Evolutionary conservation across 2,888 invertebrate genomes (phyloP).

Genomic region (Nephrotoma appendiculata): DNA sequence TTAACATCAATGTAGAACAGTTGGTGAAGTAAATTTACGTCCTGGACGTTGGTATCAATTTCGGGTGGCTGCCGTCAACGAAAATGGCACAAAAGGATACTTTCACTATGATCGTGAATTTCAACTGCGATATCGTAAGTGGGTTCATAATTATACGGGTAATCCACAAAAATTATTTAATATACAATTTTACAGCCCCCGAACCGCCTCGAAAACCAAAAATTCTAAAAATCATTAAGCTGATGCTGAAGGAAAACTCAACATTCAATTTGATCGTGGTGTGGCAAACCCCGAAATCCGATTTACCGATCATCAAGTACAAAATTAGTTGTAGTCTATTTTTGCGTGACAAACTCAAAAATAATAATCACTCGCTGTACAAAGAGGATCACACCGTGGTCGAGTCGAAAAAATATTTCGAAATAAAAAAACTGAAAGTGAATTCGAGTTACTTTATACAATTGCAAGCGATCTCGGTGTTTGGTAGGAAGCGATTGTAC

Average conservation of each 20-base stretch:
- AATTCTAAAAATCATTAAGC: slow-evolving; percentile 22
- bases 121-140: slow-evolving; percentile 29
- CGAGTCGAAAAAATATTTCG: slow-evolving; percentile 45
- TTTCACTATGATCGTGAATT: slow-evolving; percentile 48
- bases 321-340: slow-evolving; percentile 62
- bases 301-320: slow-evolving; percentile 54
- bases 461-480: slow-evolving; percentile 60
- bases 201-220: slow-evolving; percentile 27
- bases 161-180: not conserved
- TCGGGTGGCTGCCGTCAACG: slow-evolving; percentile 59
- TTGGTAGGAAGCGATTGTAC: slow-evolving; percentile 48
- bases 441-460: slow-evolving; percentile 63
- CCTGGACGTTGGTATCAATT: slow-evolving; percentile 68
- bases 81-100: slow-evolving; percentile 55
- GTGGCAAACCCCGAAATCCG: slow-evolving; percentile 56
- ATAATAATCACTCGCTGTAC: slow-evolving; percentile 28
- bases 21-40: slow-evolving; percentile 27
- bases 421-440: slow-evolving; percentile 48
- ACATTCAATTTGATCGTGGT: slow-evolving; percentile 43
- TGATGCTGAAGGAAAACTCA: slow-evolving; percentile 23
- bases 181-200: slow-evolving; percentile 20
- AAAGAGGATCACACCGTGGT: slow-evolving; percentile 24
- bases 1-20: slow-evolving; percentile 16
- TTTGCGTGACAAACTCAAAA: slow-evolving; percentile 32
- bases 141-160: not conserved